Evolutionary conservation across 1,140 invertebrate species (phyloP), one percentile per base, ranked within the genome.

Genomic region (Formica exsecta): DNA sequence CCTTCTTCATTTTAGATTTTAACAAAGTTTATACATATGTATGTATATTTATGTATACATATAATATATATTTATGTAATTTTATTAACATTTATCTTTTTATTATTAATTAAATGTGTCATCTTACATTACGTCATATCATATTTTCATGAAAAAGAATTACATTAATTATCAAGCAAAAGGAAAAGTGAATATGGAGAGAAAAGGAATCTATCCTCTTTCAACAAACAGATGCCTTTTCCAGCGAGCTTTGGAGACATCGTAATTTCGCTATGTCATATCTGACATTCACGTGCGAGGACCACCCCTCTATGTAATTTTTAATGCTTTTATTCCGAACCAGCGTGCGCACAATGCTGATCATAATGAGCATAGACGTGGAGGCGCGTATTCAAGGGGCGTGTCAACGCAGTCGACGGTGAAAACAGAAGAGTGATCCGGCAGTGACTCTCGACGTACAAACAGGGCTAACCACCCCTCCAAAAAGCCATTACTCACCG

Each of bases 401-500:
- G 86, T 70, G 88, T 59, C 86, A 8, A 57, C 71, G 64, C 71
- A 68, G 83, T 79, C 48, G 36, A 54, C 70, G 75, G 38, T 41
- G 66, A 73, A 91, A 76, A 83, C 71, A 66, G 44, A 83, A 86
- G 71, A 84, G 87, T 54, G 85, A 90, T 90, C 87, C 86, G 22
- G 85, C 89, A 75, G 36, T 75, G 89, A 89, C 85, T 89, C 89
- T 90, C 87, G 57, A 68, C 85, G 73, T 38, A 59, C 76, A 71
- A 83, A 88, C 84, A 86, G 71, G 77, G 62, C 65, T 57, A 77
- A 66, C 87, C 88, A 88, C 83, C 88, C 88, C 83, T 81, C 70
- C 62, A 48, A 76, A 81, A 75, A 64, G 77, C 89, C 86, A 91
- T 91, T 91, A 91, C 89, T 91, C 88, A 91, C 84, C 75, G 59